Evolutionary conservation across 2,113 vertebrate species (phyloP), one percentile per base, ranked within the genome.

Genomic region (Carassius carassius): DNA sequence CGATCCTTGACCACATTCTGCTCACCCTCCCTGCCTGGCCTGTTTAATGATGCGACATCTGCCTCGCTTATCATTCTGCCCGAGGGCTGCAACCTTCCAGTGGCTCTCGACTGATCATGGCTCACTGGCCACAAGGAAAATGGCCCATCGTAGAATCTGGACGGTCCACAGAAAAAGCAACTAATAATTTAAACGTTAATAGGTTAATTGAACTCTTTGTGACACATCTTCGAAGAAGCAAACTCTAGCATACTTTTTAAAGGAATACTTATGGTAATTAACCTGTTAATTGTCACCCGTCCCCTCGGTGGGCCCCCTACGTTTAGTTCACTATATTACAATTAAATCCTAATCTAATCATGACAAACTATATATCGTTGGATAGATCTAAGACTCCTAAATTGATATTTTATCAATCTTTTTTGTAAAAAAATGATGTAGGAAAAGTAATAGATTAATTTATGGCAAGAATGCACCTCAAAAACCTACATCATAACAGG

Each of bases 31-130:
- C 32, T 65, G 74, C 63, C 56, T n/a, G 35, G n/a, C 23, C 69
- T 65, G 80, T 81, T 86, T 82, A 76, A 63, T 73, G 44, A 44
- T 25, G 82, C 83, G 77, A 41, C 82, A 74, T 83, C 84, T 86
- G 77, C 84, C 63, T 83, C 60, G 29, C 13, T n/a, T 81, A 35
- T 4, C 35, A 69, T 29, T 77, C 58, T 76, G 23, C 74, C 4
- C 4, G 4, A 21, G 29, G 23, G 19, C 4, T 23, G 0, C 19
- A 37, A 76, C 58, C 29, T 21, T 75, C 62, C 23, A 19, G 12
- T 54, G 41, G 41, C 41, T 11, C 41, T 44, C 41, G 9, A 44
- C 41, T 44, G 14, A 78, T 81, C 67, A 67, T 21, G 72, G 44
- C 37, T 78, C 23, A 70, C 37, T 78, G 49, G 41, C 7, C 74